Evolutionary conservation across 2,113 vertebrate species (phyloP).

Genomic region (Peromyscus maniculatus): DNA sequence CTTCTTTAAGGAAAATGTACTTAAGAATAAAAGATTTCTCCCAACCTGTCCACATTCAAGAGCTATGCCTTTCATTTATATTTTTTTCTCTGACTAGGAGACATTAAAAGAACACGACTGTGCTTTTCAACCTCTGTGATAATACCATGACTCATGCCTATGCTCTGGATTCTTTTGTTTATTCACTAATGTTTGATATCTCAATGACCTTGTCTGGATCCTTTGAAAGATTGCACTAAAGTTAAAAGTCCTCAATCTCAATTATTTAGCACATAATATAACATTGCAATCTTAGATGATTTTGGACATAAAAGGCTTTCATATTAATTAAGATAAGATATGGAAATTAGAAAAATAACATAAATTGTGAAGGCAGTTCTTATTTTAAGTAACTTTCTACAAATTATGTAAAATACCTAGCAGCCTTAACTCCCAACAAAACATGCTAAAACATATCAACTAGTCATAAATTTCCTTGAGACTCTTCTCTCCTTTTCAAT

Average conservation of each 20-base stretch:
- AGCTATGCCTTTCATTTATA: neutral
- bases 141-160: neutral
- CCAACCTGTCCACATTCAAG: neutral
- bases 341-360: neutral
- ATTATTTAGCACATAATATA: neutral
- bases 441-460: neutral
- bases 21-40: constrained; percentile 44
- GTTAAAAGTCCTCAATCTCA: neutral
- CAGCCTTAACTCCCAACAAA: neutral
- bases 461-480: neutral
- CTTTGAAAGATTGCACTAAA: neutral
- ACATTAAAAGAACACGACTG: neutral
- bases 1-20: constrained; percentile 50
- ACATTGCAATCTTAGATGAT: neutral
- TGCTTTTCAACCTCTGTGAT: neutral
- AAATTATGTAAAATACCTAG: neutral
- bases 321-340: constrained; percentile 28
- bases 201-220: neutral
- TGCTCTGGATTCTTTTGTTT: neutral
- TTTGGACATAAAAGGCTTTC: neutral
- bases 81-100: neutral
- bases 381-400: neutral
- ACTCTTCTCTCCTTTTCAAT: rapidly evolving
- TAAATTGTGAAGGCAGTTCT: neutral
- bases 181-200: neutral